Conservation (phyloP, 2,113 vertebrate genomes). For the Cricetomys ansorgei region DNA sequence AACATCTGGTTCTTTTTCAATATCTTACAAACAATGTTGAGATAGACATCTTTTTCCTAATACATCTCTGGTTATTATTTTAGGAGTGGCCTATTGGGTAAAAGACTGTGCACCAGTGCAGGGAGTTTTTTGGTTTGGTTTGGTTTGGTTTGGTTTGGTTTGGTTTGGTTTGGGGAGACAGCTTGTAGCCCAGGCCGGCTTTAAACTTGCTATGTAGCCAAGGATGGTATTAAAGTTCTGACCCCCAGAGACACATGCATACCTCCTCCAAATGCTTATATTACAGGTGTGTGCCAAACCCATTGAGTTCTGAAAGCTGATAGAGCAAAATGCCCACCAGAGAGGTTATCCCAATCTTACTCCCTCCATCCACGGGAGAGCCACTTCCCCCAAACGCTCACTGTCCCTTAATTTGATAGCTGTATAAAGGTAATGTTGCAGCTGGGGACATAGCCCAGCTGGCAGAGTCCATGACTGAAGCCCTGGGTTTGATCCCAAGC, state of each 20-base stretch:
- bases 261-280: not conserved
- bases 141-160: not conserved
- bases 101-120: not conserved
- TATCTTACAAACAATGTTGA: conserved; percentile 33
- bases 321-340: not conserved
- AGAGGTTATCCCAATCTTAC: not conserved
- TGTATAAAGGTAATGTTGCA: not conserved
- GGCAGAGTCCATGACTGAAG: not conserved
- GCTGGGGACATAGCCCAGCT: too few species aligned
- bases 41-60: conserved; percentile 4
- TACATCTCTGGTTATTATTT: not conserved
- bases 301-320: not conserved
- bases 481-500: not conserved
- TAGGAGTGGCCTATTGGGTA: not conserved
- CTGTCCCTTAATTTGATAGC: not conserved
- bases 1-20: conserved; percentile 23
- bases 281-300: not conserved
- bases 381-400: not conserved
- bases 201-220: not conserved
- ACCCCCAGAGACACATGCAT: not conserved
- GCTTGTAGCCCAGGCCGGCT: not conserved
- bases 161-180: not conserved
- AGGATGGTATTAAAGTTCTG: not conserved
- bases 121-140: not conserved
- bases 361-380: not conserved